Conservation (phyloP, 2,113 vertebrate species). For the Excalfactoria chinensis region DNA sequence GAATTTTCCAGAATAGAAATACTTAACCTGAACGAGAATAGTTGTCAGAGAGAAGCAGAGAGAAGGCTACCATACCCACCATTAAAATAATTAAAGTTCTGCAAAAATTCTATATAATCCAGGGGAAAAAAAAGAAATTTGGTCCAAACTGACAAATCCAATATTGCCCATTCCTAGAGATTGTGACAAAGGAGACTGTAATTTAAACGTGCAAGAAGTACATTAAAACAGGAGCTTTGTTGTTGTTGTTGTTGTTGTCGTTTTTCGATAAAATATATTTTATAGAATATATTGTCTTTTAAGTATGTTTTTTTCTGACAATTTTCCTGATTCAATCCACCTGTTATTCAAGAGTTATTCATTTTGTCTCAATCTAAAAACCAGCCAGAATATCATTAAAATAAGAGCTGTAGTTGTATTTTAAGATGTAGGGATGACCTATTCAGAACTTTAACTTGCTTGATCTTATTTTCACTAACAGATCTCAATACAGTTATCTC, state of each 20-base stretch:
- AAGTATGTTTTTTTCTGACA: not conserved
- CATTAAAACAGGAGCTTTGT: not conserved
- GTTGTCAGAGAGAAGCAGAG: not conserved
- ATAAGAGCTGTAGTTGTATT: not conserved
- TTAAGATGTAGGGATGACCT: not conserved
- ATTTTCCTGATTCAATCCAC: not conserved
- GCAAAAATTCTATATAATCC: not conserved
- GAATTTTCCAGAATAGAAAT: not conserved
- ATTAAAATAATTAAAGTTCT: not conserved
- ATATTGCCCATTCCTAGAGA: not conserved
- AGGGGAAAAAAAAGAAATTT: not conserved
- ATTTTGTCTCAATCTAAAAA: not conserved
- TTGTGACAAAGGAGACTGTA: not conserved
- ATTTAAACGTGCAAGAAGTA: not conserved
- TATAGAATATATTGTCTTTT: not conserved
- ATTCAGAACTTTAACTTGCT: not conserved
- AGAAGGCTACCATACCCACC: too few species aligned
- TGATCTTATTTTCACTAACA: not conserved
- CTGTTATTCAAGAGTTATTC: not conserved
- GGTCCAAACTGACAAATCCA: not conserved
- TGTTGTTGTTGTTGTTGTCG: too few species aligned
- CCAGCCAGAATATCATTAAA: not conserved
- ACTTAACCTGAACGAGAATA: not conserved
- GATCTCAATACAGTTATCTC: constrained; percentile 9
- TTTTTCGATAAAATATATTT: not conserved